phyloP scores from a whole-genome alignment of 2,113 vertebrate species.

The Prunella himalayana region DNA sequence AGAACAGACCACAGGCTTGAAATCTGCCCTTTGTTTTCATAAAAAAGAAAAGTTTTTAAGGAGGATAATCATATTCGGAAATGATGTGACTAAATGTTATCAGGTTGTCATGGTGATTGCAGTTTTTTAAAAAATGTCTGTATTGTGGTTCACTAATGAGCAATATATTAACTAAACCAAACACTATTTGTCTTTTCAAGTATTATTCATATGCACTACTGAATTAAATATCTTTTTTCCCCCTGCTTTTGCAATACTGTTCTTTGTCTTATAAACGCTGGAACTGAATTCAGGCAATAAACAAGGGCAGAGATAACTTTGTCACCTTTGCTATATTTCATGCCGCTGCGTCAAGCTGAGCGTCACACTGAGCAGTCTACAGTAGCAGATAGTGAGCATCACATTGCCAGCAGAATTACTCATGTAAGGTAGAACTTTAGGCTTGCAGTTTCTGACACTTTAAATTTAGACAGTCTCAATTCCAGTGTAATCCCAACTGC shows the following conservation, averaged over 20 bases:
- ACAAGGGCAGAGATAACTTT: constrained; percentile 45
- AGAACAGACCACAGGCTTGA: constrained; percentile 30
- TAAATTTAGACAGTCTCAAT: neutral
- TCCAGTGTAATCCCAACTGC: neutral
- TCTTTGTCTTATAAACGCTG: constrained; percentile 30
- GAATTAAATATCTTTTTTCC: neutral
- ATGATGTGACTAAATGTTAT: constrained; percentile 47
- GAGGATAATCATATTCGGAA: constrained; percentile 46
- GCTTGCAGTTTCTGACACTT: neutral
- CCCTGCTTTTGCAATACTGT: neutral
- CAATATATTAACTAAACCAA: constrained; percentile 57
- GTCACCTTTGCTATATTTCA: constrained; percentile 48
- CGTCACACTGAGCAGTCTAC: neutral
- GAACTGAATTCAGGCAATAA: constrained; percentile 47
- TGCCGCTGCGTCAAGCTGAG: neutral
- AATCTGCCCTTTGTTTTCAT: constrained; percentile 36
- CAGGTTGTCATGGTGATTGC: constrained; percentile 40
- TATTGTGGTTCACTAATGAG: constrained; percentile 58
- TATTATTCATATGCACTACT: constrained; percentile 44
- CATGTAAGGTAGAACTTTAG: neutral
- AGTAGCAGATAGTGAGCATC: neutral
- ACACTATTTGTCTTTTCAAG: constrained; percentile 60
- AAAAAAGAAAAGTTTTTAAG: constrained; percentile 32
- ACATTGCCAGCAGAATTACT: neutral
- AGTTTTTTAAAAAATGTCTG: constrained; percentile 66